Conservation (phyloP, 2,113 vertebrate genomes). For the Pontoporia blainvillei region DNA sequence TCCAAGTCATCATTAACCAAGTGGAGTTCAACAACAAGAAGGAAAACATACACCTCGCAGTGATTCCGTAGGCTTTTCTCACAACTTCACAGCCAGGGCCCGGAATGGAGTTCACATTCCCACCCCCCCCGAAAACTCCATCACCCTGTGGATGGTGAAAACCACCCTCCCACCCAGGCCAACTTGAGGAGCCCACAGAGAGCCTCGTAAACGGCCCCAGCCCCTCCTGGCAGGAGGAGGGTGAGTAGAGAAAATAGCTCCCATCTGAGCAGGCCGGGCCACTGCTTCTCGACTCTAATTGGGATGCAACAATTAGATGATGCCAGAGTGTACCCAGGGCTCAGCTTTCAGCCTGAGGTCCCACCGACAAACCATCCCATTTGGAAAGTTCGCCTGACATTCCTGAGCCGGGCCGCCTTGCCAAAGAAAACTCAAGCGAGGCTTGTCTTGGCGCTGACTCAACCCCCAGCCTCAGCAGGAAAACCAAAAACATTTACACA, state of each 20-base stretch:
- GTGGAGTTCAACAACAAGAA: not conserved
- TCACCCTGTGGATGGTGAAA: not conserved
- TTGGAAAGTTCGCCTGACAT: conserved; percentile 97
- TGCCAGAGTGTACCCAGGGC: conserved; percentile 88
- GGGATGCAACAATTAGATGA: conserved; percentile 85
- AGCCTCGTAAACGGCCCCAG: not conserved
- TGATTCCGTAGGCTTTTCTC: not conserved
- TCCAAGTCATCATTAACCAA: not conserved
- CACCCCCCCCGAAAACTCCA: fast-evolving
- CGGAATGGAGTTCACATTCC: too few relatives aligned
- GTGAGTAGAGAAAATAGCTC: not conserved
- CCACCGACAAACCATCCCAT: conserved; percentile 93
- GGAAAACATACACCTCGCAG: fast-evolving
- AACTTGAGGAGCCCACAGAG: not conserved
- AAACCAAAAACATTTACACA: conserved; percentile 99
- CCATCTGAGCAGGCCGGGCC: conserved; percentile 68
- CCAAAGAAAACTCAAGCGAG: conserved; percentile 94
- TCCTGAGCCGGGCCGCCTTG: conserved; percentile 90
- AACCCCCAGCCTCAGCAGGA: conserved; percentile 91
- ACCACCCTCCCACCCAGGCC: not conserved
- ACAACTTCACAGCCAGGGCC: not conserved
- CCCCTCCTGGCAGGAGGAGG: not conserved
- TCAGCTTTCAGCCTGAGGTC: conserved; percentile 90
- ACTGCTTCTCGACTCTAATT: conserved; percentile 83
- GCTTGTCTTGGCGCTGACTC: conserved; percentile 95